Evolutionary conservation across 2,113 vertebrate genomes (phyloP).

Genomic region (Copsychus sechellarum): DNA sequence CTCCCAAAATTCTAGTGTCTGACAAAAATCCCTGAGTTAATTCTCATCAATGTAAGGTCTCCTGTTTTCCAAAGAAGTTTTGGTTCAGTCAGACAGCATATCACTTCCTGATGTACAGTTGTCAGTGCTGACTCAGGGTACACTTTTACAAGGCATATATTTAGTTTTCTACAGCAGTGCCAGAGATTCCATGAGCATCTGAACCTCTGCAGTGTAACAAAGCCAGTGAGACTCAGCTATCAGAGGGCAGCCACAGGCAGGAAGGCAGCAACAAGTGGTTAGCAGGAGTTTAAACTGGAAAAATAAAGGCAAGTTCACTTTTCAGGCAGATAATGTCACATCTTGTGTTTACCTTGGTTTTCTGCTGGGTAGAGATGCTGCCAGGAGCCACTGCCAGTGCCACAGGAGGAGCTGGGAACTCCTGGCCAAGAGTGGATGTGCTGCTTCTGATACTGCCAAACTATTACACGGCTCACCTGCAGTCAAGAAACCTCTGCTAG

Average conservation of each 20-base stretch:
- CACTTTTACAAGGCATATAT: neutral
- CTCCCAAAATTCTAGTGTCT: neutral
- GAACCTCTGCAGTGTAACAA: neutral
- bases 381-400: neutral
- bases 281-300: neutral
- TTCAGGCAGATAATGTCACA: neutral
- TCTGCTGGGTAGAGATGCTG: neutral
- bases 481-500: neutral
- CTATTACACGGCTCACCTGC: neutral
- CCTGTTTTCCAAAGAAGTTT: neutral
- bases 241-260: neutral
- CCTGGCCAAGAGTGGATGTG: neutral
- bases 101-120: slow-evolving; percentile 52
- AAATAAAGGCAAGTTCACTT: neutral
- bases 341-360: rapidly evolving
- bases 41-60: neutral
- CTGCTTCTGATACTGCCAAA: neutral
- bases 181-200: slow-evolving; percentile 14
- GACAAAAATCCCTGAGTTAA: neutral
- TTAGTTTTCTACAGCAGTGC: slow-evolving; percentile 29
- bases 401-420: neutral
- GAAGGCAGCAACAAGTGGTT: neutral
- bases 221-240: neutral
- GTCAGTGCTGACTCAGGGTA: slow-evolving; percentile 38
- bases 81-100: neutral